Evolutionary conservation across 1,140 invertebrate genomes (phyloP), one percentile per base, ranked within the genome.

Genomic region (Coenobita brevimanus): DNA sequence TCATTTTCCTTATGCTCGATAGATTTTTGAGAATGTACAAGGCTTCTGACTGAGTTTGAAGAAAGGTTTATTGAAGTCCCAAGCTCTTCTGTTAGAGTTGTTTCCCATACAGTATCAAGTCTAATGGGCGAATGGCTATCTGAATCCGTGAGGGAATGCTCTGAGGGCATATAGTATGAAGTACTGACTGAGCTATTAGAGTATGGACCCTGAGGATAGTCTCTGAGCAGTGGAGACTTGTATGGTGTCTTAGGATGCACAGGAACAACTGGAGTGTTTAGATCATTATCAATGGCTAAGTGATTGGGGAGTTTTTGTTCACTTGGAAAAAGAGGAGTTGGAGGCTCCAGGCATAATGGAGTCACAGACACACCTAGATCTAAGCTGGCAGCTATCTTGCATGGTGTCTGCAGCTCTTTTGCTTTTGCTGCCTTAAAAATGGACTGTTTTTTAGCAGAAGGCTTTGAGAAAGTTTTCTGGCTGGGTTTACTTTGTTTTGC

Each of bases 171-270:
- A 36, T 87, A 87, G 46, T 87, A 87, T 10, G 83, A 86, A 1
- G 85, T 80, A 36, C 76, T 43, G 4, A 78, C 76, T 41, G 85
- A 87, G 30, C 85, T 87, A 30, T 57, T 87, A 33, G 85, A 87
- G 43, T 87, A 87, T 21, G 85, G 85, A 17, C 85, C 85, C 21
- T 81, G 85, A 3, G 85, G 85, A 57, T 87, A 87, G n/a, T 87
- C 76, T 57, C 80, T 87, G 10, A 87, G 60, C 15, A 71, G 64
- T 24, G 85, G 85, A 41, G 85, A 69, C 33, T 27, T 36, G 0
- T 21, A 41, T 30, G 64, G 46, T 60, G 54, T 73, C 60, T 73
- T 67, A 3, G 85, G 46, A 21, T 71, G 8, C 0, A 24, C 43
- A 21, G 50, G 60, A 60, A 38, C 50, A 27, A 85, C 4, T 38